phyloP scores from a whole-genome alignment of 2,797 vertebrate species.

The Urophycis tenuis region DNA sequence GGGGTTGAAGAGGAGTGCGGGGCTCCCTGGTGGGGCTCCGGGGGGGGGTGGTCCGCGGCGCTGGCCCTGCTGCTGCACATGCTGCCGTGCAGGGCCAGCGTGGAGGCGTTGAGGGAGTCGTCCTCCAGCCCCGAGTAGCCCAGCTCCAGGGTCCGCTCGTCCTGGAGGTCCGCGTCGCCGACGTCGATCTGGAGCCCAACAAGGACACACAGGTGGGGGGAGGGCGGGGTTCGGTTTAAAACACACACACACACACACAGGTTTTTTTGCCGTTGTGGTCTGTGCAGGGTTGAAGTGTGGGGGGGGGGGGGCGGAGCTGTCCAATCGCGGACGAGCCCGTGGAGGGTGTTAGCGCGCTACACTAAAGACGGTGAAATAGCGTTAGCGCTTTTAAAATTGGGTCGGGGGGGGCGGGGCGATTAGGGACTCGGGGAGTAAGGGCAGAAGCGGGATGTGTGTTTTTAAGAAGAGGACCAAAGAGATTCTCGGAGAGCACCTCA shows the following conservation, averaged over 20 bases:
- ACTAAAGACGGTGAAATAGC: not conserved
- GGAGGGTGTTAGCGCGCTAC: not conserved
- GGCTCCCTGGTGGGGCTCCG: constrained; percentile 59
- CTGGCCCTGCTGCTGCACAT: constrained; percentile 70
- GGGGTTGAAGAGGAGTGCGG: constrained; percentile 64
- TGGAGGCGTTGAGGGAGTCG: constrained; percentile 77
- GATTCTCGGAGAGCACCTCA: not conserved
- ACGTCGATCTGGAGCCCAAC: constrained; percentile 78
- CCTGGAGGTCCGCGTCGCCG: constrained; percentile 73
- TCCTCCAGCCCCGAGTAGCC: constrained; percentile 71
- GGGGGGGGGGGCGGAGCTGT: not conserved
- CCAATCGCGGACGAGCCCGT: not conserved
- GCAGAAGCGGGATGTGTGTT: not conserved
- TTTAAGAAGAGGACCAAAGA: not conserved
- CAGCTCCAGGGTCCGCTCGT: constrained; percentile 74
- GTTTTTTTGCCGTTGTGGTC: not conserved
- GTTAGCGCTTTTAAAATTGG: not conserved
- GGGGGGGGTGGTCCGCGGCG: constrained; percentile 44
- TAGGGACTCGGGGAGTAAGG: too few relatives aligned
- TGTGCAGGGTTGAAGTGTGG: too few relatives aligned
- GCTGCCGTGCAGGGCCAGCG: constrained; percentile 78
- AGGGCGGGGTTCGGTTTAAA: too few relatives aligned
- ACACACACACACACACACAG: too few relatives aligned
- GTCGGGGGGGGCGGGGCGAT: not conserved
- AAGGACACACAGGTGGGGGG: too few relatives aligned